phyloP scores from a whole-genome alignment of 2,888 invertebrate species.

The Laspeyria flexula region DNA sequence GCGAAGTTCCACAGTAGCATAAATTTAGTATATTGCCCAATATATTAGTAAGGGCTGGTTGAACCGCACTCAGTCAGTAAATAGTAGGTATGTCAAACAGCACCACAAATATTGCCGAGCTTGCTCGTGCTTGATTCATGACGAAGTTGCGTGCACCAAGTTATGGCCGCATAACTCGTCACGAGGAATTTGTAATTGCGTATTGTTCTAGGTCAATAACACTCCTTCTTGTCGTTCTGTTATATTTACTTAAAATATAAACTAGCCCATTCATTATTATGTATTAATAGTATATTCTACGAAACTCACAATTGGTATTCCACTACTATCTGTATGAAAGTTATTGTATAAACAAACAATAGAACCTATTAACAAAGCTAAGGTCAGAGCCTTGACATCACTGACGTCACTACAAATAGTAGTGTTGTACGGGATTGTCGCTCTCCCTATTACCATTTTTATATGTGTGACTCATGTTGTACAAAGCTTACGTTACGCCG shows the following conservation, averaged over 20 bases:
- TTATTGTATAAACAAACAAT: slow-evolving; percentile 17
- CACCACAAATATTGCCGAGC: slow-evolving; percentile 15
- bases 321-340: slow-evolving; percentile 5
- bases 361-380: slow-evolving; percentile 8
- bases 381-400: slow-evolving; percentile 21
- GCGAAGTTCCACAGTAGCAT: background rate
- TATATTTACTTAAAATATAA: slow-evolving; percentile 19
- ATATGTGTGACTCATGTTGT: slow-evolving; percentile 12
- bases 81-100: slow-evolving; percentile 2
- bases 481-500: background rate
- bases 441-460: slow-evolving; percentile 13
- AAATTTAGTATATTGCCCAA: background rate
- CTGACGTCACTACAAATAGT: slow-evolving; percentile 26
- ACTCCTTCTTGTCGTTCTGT: slow-evolving; percentile 16
- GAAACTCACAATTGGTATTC: background rate
- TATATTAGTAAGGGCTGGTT: slow-evolving; percentile 1
- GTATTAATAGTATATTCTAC: background rate
- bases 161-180: slow-evolving; percentile 31
- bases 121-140: slow-evolving; percentile 29
- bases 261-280: slow-evolving; percentile 17
- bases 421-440: slow-evolving; percentile 22
- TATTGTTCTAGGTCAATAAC: slow-evolving; percentile 47
- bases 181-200: slow-evolving; percentile 37
- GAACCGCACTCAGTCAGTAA: slow-evolving; percentile 2
- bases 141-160: slow-evolving; percentile 32